Base-by-base conservation (phyloP, 2,113 vertebrate species). In the Corapipo altera region DNA sequence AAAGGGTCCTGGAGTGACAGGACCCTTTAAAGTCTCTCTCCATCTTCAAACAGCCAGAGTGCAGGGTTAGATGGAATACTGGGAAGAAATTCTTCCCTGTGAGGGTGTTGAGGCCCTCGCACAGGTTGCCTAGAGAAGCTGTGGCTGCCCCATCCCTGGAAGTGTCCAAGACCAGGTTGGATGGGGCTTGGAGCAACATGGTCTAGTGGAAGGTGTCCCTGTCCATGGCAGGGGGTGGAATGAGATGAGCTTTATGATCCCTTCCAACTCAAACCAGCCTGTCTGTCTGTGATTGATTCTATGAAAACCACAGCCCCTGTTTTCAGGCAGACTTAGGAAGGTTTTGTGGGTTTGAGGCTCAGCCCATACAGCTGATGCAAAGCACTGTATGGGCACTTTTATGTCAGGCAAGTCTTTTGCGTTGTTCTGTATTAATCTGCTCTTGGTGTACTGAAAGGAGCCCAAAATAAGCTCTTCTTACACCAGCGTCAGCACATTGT, bases 401-500 rank as follows among this genome's bases (percentile, higher is more conserved):
- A 3, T 57, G 61, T 90, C n/a, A 1, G 52, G 61, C 67, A 15
- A 37, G 43, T 41, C 61, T 79, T 64, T 8, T 37, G 57, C 8
- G 4, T 71, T 11, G 11, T 12, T 75, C 79, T 82, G 0, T 72
- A 6, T 76, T 82, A n/a, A 58, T 69, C 58, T 93, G 72, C 72
- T 93, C 67, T 65, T 69, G 73, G n/a, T 16, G 43, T 24, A 21
- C 83, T 83, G 58, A 86, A 80, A 91, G 33, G 11, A 88, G 41
- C 90, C 87, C 88, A 43, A 55, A 91, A 71, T 19, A 71, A 91
- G 87, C 85, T 89, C 35, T 5, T 57, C 87, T 93, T 89, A 35
- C 73, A 81, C 16, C 6, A 72, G 69, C 3, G 16, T 82, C 87
- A 89, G 89, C 96, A 78, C 65, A 54, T 89, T 95, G 96, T 89